Evolutionary conservation across 2,113 vertebrate genomes (phyloP).

Genomic region (Cromileptes altivelis): DNA sequence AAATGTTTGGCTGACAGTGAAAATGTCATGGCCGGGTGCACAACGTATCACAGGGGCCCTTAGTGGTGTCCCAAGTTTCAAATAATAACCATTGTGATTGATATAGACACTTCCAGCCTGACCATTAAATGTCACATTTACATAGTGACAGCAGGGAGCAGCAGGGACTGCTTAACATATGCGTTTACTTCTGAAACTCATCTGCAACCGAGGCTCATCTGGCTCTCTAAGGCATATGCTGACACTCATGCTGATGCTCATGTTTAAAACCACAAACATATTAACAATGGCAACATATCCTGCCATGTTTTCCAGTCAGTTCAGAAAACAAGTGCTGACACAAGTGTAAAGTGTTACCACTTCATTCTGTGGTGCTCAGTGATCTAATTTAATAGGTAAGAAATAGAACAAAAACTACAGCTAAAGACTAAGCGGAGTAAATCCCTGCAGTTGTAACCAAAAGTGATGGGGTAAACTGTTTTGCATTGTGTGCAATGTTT

Average conservation of each 20-base stretch:
- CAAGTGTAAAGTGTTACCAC: no score
- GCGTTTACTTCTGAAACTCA: neutral
- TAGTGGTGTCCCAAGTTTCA: neutral
- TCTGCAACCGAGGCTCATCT: neutral
- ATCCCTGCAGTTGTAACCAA: no score
- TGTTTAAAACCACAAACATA: neutral
- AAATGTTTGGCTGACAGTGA: neutral
- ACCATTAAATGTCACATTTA: conserved; percentile 53
- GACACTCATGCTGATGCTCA: neutral
- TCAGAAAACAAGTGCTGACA: no score
- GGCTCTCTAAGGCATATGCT: neutral
- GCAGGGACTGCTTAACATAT: neutral
- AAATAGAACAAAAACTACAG: no score
- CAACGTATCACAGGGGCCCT: neutral
- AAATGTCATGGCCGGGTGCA: neutral
- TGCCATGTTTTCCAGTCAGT: no score
- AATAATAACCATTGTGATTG: neutral
- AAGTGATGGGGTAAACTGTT: no score
- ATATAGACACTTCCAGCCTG: neutral
- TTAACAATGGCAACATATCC: no score
- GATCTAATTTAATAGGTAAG: no score
- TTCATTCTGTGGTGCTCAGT: no score
- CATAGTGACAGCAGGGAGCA: conserved; percentile 1
- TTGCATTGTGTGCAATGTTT: no score
- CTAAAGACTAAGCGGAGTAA: no score